Base-by-base conservation (phyloP, 2,888 invertebrate genomes). In the Phlogophora meticulosa region DNA sequence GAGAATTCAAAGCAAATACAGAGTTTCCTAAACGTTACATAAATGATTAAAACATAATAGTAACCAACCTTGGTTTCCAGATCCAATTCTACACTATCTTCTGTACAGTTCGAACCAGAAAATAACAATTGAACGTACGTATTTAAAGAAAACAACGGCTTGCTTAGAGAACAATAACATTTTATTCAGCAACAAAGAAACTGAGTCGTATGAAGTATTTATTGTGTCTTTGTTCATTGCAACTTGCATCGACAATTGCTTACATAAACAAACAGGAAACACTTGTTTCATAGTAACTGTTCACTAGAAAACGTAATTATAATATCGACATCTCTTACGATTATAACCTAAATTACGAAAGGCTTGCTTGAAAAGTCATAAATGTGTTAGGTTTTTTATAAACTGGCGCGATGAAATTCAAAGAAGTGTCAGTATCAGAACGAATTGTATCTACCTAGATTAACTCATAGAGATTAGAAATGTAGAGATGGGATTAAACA, bases 111-210 rank as follows among this genome's bases (percentile, higher is more conserved):
- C 61, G 34, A 55, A 59, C 46, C 70, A 76, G 69, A 69, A 78
- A 72, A 72, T 72, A 65, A 76, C 63, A 80, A 81, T 71, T 57
- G 76, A 66, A 55, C 69, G 28, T 61, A 61, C 22, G 62, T 52
- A 69, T 67, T 70, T 73, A 72, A 68, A 64, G 71, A 77, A 69
- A 73, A 80, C 73, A 67, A 32, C 67, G 53, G 38, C 45, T 62
- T 66, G 69, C 45, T 67, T 67, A 63, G 46, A 66, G 63, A 81
- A 85, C 83, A 83, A 86, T 85, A 82, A 81, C 77, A 81, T 81
- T 85, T 81, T 83, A 85, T 78, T 70, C 72, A 82, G 79, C 82
- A 81, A 88, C 87, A 89, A 89, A 88, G 88, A 85, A 85, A 66
- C 72, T 83, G 74, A 82, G 80, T 81, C 78, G 80, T 80, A 85